These are phyloP conservation scores for Alfaro cultratus DNA, from an alignment of 2,797 vertebrate species.

Conservation along the genomic window DNA sequence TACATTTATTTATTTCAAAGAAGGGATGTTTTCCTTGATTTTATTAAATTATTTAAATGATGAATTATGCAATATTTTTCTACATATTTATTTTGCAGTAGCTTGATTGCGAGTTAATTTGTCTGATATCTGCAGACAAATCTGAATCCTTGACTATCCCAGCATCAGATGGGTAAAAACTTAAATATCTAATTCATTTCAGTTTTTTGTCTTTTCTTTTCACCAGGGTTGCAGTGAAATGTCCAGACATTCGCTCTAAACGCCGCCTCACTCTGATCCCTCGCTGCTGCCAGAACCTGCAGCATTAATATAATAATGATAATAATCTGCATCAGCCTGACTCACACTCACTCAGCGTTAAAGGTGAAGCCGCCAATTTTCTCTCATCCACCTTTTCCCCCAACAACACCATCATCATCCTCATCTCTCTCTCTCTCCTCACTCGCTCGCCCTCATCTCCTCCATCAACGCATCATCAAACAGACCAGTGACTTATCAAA, in stretches of 20 bases:
- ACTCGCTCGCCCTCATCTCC: slow-evolving; percentile 5
- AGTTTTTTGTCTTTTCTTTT: not conserved
- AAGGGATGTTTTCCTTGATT: too few relatives aligned
- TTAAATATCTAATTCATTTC: not conserved
- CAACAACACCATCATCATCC: slow-evolving; percentile 14
- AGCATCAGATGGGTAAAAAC: not conserved
- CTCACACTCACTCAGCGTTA: slow-evolving; percentile 10
- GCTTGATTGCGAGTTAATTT: not conserved
- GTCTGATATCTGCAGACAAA: not conserved
- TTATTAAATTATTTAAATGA: not conserved
- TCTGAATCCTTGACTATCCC: not conserved
- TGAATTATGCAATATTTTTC: not conserved
- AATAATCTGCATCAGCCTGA: not conserved
- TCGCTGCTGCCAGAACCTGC: not conserved
- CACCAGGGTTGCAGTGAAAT: not conserved
- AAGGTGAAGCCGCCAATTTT: slow-evolving; percentile 35
- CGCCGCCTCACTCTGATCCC: slow-evolving; percentile 6
- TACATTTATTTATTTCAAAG: too few relatives aligned
- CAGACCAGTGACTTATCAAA: not conserved
- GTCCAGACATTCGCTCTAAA: slow-evolving; percentile 20
- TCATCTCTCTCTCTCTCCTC: slow-evolving; percentile 10
- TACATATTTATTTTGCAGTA: not conserved
- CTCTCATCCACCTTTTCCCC: slow-evolving; percentile 16
- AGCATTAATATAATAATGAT: not conserved
- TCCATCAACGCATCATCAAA: slow-evolving; percentile 12